Evolutionary conservation across 2,797 vertebrate genomes (phyloP).

Genomic region (Sandelia bainsii): DNA sequence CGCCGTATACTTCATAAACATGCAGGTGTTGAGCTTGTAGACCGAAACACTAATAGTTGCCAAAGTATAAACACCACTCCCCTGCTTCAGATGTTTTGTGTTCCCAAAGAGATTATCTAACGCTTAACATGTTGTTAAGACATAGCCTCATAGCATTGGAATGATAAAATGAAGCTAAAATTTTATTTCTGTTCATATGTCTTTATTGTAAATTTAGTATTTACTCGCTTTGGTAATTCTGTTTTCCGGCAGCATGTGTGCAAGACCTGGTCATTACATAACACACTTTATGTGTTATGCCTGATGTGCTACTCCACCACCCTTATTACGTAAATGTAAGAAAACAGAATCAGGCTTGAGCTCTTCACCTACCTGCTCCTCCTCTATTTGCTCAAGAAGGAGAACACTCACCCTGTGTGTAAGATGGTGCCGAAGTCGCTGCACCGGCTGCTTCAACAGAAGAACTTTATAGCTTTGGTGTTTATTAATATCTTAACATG

Average conservation of each 20-base stretch:
- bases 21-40: conserved; percentile 48
- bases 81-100: conserved; percentile 9
- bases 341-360: conserved; percentile 13
- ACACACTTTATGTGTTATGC: too few species aligned
- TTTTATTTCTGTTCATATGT: neutral
- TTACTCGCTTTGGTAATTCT: neutral
- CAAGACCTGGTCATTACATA: neutral
- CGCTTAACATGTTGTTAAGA: conserved; percentile 2
- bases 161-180: neutral
- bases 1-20: conserved; percentile 39
- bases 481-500: conserved; percentile 8
- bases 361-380: conserved; percentile 22
- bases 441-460: neutral
- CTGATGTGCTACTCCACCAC: neutral
- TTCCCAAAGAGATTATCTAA: neutral
- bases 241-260: neutral
- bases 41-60: conserved; percentile 37
- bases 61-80: conserved; percentile 6
- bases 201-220: neutral
- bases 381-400: neutral
- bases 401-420: conserved; percentile 21
- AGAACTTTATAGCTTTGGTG: conserved; percentile 8
- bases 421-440: conserved; percentile 16
- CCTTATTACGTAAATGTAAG: conserved; percentile 17
- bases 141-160: neutral